Evolutionary conservation across 2,113 vertebrate genomes (phyloP), one percentile per base, ranked within the genome.

Genomic region (Desmodus rotundus): DNA sequence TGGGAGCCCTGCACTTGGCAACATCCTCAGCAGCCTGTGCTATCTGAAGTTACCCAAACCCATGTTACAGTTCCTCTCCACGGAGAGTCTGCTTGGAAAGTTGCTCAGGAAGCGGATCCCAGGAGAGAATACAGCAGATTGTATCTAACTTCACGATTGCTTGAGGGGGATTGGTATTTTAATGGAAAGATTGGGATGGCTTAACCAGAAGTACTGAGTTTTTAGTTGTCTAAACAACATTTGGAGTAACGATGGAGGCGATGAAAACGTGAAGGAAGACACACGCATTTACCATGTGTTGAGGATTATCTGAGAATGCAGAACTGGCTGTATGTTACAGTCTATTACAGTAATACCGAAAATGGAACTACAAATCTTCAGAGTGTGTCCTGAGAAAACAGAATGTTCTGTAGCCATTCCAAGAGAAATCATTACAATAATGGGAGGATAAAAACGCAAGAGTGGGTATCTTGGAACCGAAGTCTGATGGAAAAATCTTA

Each of bases 211-310:
- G 50, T 28, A 33, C 5, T 36, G 7, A 24, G 31, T 7, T 17
- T 61, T 20, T 47, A 63, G 16, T 24, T 87, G 17, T 80, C 86
- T 84, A 58, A 68, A 80, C 3, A 22, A 22, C 4, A 28, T 12
- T 63, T 36, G n/a, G 36, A 45, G 15, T 61, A 73, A 65, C 5
- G 3, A 7, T 12, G 4, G 20, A 70, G 6, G 3, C 19, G 58
- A 50, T 56, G 54, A 65, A 2, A 3, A 92, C 17, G 14, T 38
- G 54, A 85, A 61, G 12, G 17, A 81, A 74, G 20, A 36, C 15
- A 22, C 0, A 0, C 2, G 2, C 10, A 36, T 50, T 52, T 50
- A 43, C 8, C 14, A 50, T 1, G 2, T 50, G n/a, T 52, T 12
- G 73, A 63, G 86, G 33, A 26, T 17, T 3, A n/a, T 19, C 26